Base-by-base conservation (phyloP, 2,797 vertebrate species). In the Gadopsis bispinosus region DNA sequence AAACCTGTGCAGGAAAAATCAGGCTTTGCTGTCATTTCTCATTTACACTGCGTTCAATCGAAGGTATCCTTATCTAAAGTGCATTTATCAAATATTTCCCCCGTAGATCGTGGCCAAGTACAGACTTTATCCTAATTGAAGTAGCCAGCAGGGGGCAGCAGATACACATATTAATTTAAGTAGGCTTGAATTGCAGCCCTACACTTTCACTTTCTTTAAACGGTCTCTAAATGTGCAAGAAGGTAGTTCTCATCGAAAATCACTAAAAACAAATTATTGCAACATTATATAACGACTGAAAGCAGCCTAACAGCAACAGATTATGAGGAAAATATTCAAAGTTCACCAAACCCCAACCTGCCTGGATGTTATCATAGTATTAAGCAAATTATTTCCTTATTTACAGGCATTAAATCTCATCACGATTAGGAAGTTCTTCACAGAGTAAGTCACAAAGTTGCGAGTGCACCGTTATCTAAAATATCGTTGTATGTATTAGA, bases 71-170 rank as follows among this genome's bases (percentile, higher is more conserved):
- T 5, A 22, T 56, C 11, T 39, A 12, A 16, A 2, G 3, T 33
- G 8, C 10, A 51, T 56, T 47, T n/a, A 10, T 43, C 2, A 5
- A 5, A 0, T 41, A 8, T 54, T 31, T 45, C 43, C 7, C 14
- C 50, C 33, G 3, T 60, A 11, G 1, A 4, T 51, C 17, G 22
- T 13, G 1, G 4, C 11, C 58, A 20, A 37, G 14, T 3, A 33
- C 20, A 50, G n/a, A 13, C 8, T 39, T 39, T 39, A 39, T 9
- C 9, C 2, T 59, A 9, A 17, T 20, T 12, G 7, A 14, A 19
- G 33, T 1, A 3, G 7, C 55, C 68, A 82, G 41, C 55, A 84
- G 74, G 41, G 55, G 61, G 56, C 60, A 74, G 71, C 41, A 81
- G 22, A 68, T 22, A 13, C 4, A 11, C 31, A 64, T 29, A 4